phyloP scores from a whole-genome alignment of 53 echinoderm and acorn worm genomes.

The Temnopleurus reevesii region DNA sequence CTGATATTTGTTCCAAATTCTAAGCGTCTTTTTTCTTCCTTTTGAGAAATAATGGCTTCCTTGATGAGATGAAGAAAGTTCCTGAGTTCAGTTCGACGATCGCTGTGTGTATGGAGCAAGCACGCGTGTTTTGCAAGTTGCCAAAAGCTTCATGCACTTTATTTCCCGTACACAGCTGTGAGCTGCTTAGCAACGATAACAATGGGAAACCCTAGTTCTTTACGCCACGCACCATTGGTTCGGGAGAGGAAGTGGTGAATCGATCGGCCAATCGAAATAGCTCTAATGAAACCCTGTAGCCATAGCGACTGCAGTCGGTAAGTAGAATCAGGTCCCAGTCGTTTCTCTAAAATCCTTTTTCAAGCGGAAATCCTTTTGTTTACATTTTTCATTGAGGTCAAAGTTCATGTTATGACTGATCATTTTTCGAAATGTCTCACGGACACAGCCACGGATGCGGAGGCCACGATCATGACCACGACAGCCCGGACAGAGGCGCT shows the following conservation, averaged over 20 bases:
- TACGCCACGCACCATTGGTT: neutral
- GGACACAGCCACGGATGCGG: slow-evolving; percentile 93
- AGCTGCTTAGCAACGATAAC: slow-evolving; percentile 41
- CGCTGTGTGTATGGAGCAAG: too few species aligned
- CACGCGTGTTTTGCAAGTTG: too few species aligned
- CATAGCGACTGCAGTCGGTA: slow-evolving; percentile 16
- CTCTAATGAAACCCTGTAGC: neutral
- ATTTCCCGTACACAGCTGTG: slow-evolving; percentile 50
- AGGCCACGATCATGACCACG: slow-evolving; percentile 79
- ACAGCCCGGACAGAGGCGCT: slow-evolving; percentile 83
- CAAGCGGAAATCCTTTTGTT: neutral
- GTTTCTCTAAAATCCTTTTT: neutral
- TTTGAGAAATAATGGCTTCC: too few species aligned
- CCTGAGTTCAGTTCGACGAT: too few species aligned
- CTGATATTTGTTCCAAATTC: too few species aligned
- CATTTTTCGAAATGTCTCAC: slow-evolving; percentile 60
- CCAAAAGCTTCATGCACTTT: too few species aligned
- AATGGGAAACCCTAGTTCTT: neutral
- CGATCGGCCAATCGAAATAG: neutral
- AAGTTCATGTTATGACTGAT: neutral
- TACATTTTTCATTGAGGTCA: too few species aligned
- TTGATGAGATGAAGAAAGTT: too few species aligned
- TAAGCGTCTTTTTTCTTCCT: too few species aligned
- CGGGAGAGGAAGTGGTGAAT: neutral
- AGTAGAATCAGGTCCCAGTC: neutral